Conservation (phyloP, 64 coral and sea anemone genomes). For the Cladopsammia gracilis region DNA sequence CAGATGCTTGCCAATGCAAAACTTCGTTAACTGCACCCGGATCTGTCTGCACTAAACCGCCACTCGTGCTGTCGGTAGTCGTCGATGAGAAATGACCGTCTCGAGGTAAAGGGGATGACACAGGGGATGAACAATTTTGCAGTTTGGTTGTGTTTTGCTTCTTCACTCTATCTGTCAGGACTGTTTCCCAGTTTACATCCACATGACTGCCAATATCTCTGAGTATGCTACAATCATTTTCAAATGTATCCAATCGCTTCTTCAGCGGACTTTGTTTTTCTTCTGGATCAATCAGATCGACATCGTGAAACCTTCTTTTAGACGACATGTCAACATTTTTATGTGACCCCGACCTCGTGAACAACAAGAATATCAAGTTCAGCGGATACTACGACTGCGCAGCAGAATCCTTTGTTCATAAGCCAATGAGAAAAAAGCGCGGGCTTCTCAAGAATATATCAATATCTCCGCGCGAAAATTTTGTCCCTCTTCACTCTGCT, state of each 20-base stretch:
- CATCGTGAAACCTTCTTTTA: not conserved
- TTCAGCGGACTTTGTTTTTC: slow-evolving; percentile 32
- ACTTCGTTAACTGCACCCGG: too few species aligned
- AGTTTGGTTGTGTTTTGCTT: slow-evolving; percentile 25
- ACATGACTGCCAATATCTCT: slow-evolving; percentile 7
- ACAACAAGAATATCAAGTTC: not conserved
- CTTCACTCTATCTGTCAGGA: not conserved
- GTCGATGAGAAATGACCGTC: not conserved
- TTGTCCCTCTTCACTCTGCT: too few species aligned
- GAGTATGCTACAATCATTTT: not conserved
- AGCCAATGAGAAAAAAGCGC: slow-evolving; percentile 43
- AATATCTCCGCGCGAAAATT: too few species aligned
- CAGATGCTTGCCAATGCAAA: too few species aligned
- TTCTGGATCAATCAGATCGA: not conserved
- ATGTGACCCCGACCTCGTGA: too few species aligned
- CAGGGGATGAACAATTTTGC: too few species aligned
- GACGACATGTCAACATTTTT: not conserved
- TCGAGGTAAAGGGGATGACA: not conserved
- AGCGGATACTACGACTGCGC: not conserved
- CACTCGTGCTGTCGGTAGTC: not conserved
- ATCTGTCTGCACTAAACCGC: too few species aligned
- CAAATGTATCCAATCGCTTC: not conserved
- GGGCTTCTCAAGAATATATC: too few species aligned
- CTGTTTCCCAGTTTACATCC: slow-evolving; percentile 30
- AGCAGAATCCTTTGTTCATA: not conserved